These are phyloP conservation scores for Pachycephala philippinensis DNA, from an alignment of 2,113 vertebrate species.

Conservation along the genomic window DNA sequence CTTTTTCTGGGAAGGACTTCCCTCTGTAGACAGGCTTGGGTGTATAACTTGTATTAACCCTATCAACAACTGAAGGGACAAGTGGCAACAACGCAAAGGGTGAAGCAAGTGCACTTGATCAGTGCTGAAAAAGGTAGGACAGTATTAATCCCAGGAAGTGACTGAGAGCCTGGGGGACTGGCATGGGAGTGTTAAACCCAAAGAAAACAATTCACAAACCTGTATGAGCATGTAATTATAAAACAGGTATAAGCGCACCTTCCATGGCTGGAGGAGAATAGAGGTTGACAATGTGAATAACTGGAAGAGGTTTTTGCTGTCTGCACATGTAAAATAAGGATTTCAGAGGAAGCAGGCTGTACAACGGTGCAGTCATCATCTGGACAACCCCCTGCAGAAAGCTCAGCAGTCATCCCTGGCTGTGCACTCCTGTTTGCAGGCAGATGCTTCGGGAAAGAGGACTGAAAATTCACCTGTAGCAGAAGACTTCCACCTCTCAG, in stretches of 20 bases:
- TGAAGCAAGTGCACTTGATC: background rate
- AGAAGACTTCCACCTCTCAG: background rate
- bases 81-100: background rate
- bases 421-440: background rate
- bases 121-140: fast-evolving
- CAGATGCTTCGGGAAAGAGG: background rate
- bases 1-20: background rate
- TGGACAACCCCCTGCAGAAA: background rate
- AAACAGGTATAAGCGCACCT: background rate
- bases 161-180: background rate
- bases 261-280: background rate
- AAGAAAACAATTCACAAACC: background rate
- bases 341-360: background rate
- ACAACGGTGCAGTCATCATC: background rate
- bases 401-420: background rate
- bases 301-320: background rate
- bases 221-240: background rate
- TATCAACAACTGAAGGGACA: background rate
- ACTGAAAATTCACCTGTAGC: background rate
- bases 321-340: background rate
- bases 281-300: background rate
- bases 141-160: background rate
- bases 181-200: background rate
- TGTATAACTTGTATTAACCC: background rate
- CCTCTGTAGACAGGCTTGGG: background rate